Base-by-base conservation (phyloP, 2,797 vertebrate species). In the Scolopax rusticola region DNA sequence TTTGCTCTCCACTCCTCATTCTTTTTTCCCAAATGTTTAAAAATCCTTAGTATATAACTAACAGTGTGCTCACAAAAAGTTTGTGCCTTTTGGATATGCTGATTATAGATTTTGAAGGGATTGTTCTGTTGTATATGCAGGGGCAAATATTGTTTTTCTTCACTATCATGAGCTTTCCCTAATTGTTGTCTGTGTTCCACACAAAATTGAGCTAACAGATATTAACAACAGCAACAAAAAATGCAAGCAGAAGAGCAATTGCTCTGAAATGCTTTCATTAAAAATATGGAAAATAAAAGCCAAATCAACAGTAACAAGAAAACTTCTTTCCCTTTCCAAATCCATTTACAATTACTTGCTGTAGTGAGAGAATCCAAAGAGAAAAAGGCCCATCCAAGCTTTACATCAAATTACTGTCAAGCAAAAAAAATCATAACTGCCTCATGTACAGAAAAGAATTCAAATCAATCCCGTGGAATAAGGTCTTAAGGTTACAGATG, bases 391-490 rank as follows among this genome's bases (percentile, higher is more conserved):
- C 24, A 45, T 43, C 38, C 28, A 87, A 60, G 33, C 16, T 83
- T 70, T 82, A 65, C 6, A 40, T 4, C 83, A 28, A 73, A 78
- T 64, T 94, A 70, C 41, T 77, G 57, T 32, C 4, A 51, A 87
- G 75, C 59, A 54, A 87, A 77, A 63, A 50, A 83, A 88, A 83
- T 56, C 9, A 1, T 47, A 56, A 73, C 41, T 63, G 59, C 36
- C 33, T 82, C 56, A 69, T 70, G 30, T 19, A 84, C 30, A 87
- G 65, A 78, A 90, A 96, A 90, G 14, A 60, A 96, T 77, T 79
- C n/a, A 97, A 61, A 88, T 90, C 64, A 95, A 32, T 95, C 85
- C 43, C 16, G 36, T 80, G 82, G 75, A 90, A 89, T 74, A 96
- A 96, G 48, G 33, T 57, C 65, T 73, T 96, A 56, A 90, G 70